phyloP scores from a whole-genome alignment of 2,888 invertebrate genomes.

The Mythimna ferrago region DNA sequence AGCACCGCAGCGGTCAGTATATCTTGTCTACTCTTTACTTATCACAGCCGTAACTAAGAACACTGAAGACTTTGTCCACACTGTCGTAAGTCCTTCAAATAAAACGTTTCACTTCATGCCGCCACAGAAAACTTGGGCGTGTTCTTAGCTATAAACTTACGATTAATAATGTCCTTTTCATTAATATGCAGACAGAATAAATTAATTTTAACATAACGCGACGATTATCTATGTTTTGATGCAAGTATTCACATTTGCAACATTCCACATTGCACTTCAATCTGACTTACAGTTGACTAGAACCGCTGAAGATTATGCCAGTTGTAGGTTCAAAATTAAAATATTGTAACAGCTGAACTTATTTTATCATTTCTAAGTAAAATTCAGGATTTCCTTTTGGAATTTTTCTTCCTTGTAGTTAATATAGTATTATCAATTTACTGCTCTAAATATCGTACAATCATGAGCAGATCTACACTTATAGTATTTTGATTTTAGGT shows the following conservation, averaged over 20 bases:
- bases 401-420: not conserved
- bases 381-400: not conserved
- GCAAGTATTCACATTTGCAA: slow-evolving; percentile 33
- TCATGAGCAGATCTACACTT: slow-evolving; percentile 4
- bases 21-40: slow-evolving; percentile 66
- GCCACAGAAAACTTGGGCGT: slow-evolving; percentile 15
- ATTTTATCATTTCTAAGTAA: not conserved
- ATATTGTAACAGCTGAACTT: slow-evolving; percentile 24
- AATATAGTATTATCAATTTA: not conserved
- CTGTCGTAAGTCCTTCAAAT: slow-evolving; percentile 39
- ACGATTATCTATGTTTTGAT: slow-evolving; percentile 6
- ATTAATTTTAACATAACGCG: slow-evolving; percentile 20
- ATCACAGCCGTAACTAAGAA: slow-evolving; percentile 83
- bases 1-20: slow-evolving; percentile 47
- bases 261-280: slow-evolving; percentile 28
- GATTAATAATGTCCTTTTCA: slow-evolving; percentile 54
- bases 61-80: slow-evolving; percentile 66
- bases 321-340: slow-evolving; percentile 7
- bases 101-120: slow-evolving; percentile 30
- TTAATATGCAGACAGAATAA: slow-evolving; percentile 29
- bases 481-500: not conserved
- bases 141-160: slow-evolving; percentile 52
- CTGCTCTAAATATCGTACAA: not conserved
- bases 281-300: slow-evolving; percentile 62
- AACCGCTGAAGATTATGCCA: slow-evolving; percentile 57